These are phyloP conservation scores for Rostratula benghalensis DNA, from an alignment of 2,113 vertebrate genomes.

Conservation along the genomic window DNA sequence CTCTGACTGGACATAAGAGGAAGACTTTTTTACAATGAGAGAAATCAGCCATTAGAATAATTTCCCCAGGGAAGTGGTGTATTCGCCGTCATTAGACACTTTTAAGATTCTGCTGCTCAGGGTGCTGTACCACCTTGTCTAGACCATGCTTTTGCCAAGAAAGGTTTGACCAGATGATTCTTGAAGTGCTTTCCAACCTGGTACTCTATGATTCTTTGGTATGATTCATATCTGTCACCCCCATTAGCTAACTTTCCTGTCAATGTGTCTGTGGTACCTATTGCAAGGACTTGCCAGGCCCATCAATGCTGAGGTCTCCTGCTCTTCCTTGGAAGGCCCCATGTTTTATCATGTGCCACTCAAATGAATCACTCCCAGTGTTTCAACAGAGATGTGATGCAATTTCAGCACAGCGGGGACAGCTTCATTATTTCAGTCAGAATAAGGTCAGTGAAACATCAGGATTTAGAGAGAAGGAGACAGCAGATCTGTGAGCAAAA, in stretches of 20 bases:
- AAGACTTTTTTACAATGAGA: not conserved
- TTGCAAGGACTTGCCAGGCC: not conserved
- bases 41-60: not conserved
- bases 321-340: not conserved
- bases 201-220: not conserved
- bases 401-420: not conserved
- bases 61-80: not conserved
- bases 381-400: not conserved
- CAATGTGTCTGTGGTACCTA: not conserved
- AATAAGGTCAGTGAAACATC: not conserved
- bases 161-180: not conserved
- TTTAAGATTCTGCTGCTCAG: not conserved
- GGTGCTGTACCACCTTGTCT: not conserved
- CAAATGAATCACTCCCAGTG: not conserved
- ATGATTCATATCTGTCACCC: not conserved
- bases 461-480: not conserved
- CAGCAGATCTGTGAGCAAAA: fast-evolving
- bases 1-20: not conserved
- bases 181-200: not conserved
- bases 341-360: not conserved
- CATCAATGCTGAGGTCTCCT: not conserved
- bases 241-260: not conserved
- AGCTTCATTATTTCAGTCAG: not conserved
- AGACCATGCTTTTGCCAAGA: not conserved
- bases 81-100: not conserved